Evolutionary conservation across 2,888 invertebrate genomes (phyloP).

Genomic region (Helobdella robusta): DNA sequence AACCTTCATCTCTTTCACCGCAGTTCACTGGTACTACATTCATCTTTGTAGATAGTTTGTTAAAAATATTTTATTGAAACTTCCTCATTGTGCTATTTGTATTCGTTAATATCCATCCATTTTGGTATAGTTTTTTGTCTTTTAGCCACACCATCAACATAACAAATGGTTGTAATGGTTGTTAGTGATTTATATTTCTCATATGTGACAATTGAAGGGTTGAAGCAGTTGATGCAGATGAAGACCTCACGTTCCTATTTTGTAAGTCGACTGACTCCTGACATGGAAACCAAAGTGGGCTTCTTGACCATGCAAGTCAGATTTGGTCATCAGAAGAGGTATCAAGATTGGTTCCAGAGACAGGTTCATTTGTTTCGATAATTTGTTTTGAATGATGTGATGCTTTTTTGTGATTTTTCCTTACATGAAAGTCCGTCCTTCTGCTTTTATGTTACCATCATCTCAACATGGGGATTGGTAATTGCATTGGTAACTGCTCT

Average conservation of each 20-base stretch:
- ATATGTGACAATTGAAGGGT: constrained; percentile 45
- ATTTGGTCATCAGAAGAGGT: constrained; percentile 80
- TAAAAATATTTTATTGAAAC: too few relatives aligned
- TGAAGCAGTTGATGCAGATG: constrained; percentile 68
- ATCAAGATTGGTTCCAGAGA: constrained; percentile 88
- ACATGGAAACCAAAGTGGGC: constrained; percentile 81
- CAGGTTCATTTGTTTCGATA: too few relatives aligned
- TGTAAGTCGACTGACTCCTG: constrained; percentile 74
- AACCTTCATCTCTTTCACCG: constrained; percentile 67
- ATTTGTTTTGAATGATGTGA: too few relatives aligned
- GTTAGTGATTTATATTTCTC: neutral
- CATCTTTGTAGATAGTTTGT: too few relatives aligned
- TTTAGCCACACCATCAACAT: neutral
- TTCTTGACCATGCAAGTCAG: constrained; percentile 60
- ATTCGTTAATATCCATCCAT: neutral
- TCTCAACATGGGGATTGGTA: too few relatives aligned
- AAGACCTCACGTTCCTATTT: constrained; percentile 77
- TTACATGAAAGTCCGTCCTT: too few relatives aligned
- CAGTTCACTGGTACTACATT: constrained; percentile 66
- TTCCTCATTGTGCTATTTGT: too few relatives aligned
- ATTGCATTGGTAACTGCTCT: too few relatives aligned
- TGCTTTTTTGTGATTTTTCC: too few relatives aligned
- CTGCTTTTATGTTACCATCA: too few relatives aligned
- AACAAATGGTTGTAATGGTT: neutral
- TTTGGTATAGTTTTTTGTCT: neutral